Evolutionary conservation across 1,140 invertebrate genomes (phyloP), one percentile per base, ranked within the genome.

Genomic region (Sarcophaga peregrina): DNA sequence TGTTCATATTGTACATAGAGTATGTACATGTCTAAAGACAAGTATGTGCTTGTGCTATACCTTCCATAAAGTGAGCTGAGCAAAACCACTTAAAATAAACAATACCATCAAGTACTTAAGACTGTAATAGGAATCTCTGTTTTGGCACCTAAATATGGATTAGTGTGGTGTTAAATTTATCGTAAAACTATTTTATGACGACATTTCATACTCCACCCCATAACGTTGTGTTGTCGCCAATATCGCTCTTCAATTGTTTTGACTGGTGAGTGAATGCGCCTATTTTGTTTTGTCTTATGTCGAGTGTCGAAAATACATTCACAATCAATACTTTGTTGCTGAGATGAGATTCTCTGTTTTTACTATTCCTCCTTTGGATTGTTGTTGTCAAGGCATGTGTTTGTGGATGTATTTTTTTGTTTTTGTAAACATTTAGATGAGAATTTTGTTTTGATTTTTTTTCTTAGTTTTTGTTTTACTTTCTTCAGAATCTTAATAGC

Each of bases 111-210:
- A 78, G 75, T 78, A 50, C 75, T 78, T 78, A 78, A 78, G 47
- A 52, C 75, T 78, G 48, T 78, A 78, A 78, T 78, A 50, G 75
- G 75, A 78, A 78, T 78, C 75, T 78, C 75, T 78, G 75, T 78
- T 78, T 78, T 78, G 48, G 75, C 75, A 78, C 75, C 75, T 78
- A 78, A 78, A 78, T 78, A 78, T 78, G 75, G 75, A 78, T 78
- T 78, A 78, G 75, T 78, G 75, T 52, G 75, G 75, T 78, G 75
- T 78, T 78, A 78, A 78, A 78, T 78, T 78, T 78, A 52, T 20
- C 75, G 75, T 78, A 78, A 78, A 78, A 78, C 75, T 78, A 78
- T 78, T 78, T 78, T 52, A 50, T 52, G 75, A 50, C 47, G 50
- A 8, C 15, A 52, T 6, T 9, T 74, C 45, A 48, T 76, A 10